Evolutionary conservation across 2,797 vertebrate genomes (phyloP), one percentile per base, ranked within the genome.

Genomic region (Ciconia nigra): DNA sequence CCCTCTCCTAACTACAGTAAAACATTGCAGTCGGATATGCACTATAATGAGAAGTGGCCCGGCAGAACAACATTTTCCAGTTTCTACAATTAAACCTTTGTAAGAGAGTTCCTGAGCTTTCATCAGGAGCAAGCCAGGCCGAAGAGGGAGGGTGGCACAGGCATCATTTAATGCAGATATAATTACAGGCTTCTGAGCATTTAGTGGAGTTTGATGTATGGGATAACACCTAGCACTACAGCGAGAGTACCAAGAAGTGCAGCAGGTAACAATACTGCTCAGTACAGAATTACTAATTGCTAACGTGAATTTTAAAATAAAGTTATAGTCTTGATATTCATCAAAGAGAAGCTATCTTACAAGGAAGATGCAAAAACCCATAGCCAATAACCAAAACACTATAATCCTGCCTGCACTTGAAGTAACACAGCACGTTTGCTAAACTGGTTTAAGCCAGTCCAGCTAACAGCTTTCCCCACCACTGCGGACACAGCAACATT

Each of bases 151-250:
- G 4, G 26, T 59, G 93, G 92, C 69, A 74, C 76, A 89, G 4
- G 13, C 61, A 63, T 31, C 82, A 58, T 22, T 90, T 86, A 69
- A 51, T 16, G 26, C 4, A 6, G 66, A 37, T 61, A 26, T 92
- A 93, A 97, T 95, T 88, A 94, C 51, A 96, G 92, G 82, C 72
- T 92, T 61, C 65, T 35, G 62, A 87, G 57, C 28, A 15, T 41
- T 57, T 29, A 21, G 15, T 89, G 57, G 18, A 61, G 84, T 70
- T 37, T 65, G 78, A 67, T 46, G 42, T 14, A 39, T 1, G 2
- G 67, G 63, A 4, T 78, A 85, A 77, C 87, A 71, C 67, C 71
- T 2, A 18, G 9, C 74, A 20, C 57, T 42, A 19, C 55, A 58
- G 61, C 4, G 8, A 69, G 47, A 82, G 55, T 3, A 37, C 22